These are phyloP conservation scores for Neolamprologus modestus DNA, from an alignment of 2,113 vertebrate genomes.

Conservation along the genomic window DNA sequence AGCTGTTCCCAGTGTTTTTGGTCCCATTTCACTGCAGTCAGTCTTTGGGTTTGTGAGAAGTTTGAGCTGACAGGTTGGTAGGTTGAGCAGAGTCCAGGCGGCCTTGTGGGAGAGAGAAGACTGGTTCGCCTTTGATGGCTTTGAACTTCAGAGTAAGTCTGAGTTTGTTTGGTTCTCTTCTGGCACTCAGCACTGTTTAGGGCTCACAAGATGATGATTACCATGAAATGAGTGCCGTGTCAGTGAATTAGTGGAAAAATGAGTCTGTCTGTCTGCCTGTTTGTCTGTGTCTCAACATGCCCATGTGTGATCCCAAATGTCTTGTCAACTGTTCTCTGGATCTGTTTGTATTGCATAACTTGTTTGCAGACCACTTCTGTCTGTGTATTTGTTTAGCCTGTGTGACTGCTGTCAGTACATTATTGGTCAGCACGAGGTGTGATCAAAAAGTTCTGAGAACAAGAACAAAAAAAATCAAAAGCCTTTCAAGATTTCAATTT, in stretches of 20 bases:
- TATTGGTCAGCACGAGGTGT: conserved; percentile 1
- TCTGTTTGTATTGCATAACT: conserved; percentile 29
- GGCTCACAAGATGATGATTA: conserved; percentile 36
- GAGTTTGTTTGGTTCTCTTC: conserved; percentile 53
- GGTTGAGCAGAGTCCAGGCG: not conserved
- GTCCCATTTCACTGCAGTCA: not conserved
- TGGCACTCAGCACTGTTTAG: conserved; percentile 45
- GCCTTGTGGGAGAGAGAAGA: not conserved
- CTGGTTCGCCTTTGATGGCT: conserved; percentile 33
- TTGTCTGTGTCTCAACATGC: conserved; percentile 11
- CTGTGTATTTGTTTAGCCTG: conserved; percentile 18
- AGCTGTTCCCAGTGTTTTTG: not conserved
- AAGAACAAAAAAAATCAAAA: not conserved
- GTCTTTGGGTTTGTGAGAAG: conserved; percentile 1
- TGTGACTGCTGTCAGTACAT: conserved; percentile 14
- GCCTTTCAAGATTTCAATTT: not conserved
- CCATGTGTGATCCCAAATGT: conserved; percentile 31
- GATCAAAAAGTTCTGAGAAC: not conserved
- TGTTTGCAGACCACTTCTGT: conserved; percentile 9
- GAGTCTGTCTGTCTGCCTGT: conserved; percentile 21
- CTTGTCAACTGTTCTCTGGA: conserved; percentile 10
- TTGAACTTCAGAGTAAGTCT: conserved; percentile 43
- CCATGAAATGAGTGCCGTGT: conserved; percentile 49
- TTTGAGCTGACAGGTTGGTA: conserved; percentile 16
- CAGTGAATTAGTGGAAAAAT: conserved; percentile 35